A percentile compares a stretch with the other conserved stretches of the same genome.
phyloP scores from a whole-genome alignment of 2,888 invertebrate species.

The Clivina fossor region DNA sequence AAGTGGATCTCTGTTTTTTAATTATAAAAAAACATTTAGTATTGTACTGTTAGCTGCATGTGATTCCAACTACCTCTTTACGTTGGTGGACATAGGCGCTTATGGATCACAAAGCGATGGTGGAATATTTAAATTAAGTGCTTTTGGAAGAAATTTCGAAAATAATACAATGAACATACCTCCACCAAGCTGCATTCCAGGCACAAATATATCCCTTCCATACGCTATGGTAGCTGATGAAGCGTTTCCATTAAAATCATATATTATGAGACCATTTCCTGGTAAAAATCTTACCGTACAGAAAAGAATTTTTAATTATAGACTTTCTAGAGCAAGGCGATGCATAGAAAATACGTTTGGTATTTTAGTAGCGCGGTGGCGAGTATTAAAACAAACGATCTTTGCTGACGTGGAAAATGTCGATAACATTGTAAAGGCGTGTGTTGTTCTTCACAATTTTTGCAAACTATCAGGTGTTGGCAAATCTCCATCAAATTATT shows the following conservation, averaged over 20 bases:
- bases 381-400: slow-evolving; percentile 1
- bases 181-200: background rate
- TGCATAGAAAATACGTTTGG: slow-evolving; percentile 17
- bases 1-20: slow-evolving; percentile 39
- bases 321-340: slow-evolving; percentile 4
- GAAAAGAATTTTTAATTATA: slow-evolving; percentile 7
- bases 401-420: slow-evolving; percentile 6
- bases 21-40: slow-evolving; percentile 41
- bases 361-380: slow-evolving; percentile 9
- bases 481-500: slow-evolving; percentile 1
- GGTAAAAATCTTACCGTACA: slow-evolving; percentile 1
- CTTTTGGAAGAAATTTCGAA: slow-evolving; percentile 12
- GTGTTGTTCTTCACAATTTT: slow-evolving; percentile 3
- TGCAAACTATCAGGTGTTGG: background rate
- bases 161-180: slow-evolving; percentile 18
- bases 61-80: slow-evolving; percentile 41
- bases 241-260: background rate
- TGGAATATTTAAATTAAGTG: slow-evolving; percentile 36
- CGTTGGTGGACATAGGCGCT: slow-evolving; percentile 40
- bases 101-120: slow-evolving; percentile 42
- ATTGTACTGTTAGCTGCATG: slow-evolving; percentile 42
- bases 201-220: background rate
- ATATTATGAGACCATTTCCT: slow-evolving; percentile 8
- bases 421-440: slow-evolving; percentile 3
- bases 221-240: slow-evolving; percentile 4